phyloP scores from a whole-genome alignment of 2,113 vertebrate genomes.

The Tor tambroides region DNA sequence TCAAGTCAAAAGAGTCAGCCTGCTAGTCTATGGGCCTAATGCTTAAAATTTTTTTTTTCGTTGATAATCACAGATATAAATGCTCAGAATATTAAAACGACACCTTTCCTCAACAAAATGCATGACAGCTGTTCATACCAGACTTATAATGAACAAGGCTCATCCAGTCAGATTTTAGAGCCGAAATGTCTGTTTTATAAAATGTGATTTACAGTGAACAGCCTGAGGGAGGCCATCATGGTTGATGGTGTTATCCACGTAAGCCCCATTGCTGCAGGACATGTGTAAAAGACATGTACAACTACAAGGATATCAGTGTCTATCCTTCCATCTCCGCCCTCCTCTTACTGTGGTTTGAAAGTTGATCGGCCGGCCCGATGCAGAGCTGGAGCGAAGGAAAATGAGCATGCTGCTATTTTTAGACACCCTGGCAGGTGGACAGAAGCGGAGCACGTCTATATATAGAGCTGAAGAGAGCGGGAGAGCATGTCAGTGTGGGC shows the following conservation, averaged over 20 bases:
- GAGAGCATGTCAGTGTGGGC: neutral
- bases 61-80: too few species aligned
- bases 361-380: slow-evolving; percentile 46
- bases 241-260: neutral
- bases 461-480: slow-evolving; percentile 51
- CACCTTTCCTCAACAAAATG: neutral
- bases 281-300: slow-evolving; percentile 15
- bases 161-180: neutral
- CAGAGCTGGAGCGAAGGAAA: slow-evolving; percentile 55
- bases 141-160: neutral
- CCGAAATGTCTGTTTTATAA: neutral
- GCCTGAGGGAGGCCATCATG: neutral
- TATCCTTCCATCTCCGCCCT: neutral
- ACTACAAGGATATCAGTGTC: slow-evolving; percentile 47
- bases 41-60: too few species aligned
- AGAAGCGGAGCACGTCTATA: slow-evolving; percentile 56
- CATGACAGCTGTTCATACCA: neutral
- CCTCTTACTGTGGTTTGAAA: slow-evolving; percentile 43
- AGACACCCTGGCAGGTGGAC: slow-evolving; percentile 52
- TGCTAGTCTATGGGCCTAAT: too few species aligned
- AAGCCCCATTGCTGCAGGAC: neutral
- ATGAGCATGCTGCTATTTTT: slow-evolving; percentile 61
- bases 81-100: too few species aligned
- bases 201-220: slow-evolving; percentile 16
- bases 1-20: too few species aligned